phyloP scores from a whole-genome alignment of 2,888 invertebrate genomes.

The Eilema sororculum region DNA sequence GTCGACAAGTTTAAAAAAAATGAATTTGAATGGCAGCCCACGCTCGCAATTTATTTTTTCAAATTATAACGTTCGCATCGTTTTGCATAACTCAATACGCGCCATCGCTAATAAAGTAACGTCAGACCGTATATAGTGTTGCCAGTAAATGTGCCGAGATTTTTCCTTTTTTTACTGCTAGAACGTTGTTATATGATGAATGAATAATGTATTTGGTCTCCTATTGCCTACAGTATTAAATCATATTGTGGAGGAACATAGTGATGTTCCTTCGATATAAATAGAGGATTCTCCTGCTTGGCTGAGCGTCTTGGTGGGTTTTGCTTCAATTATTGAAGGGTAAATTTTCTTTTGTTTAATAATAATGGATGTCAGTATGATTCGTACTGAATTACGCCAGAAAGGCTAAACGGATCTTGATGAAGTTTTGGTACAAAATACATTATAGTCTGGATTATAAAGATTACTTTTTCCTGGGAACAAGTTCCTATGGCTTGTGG shows the following conservation, averaged over 20 bases:
- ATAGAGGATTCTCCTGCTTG: neutral
- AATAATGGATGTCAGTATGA: too few species aligned
- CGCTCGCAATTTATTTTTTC: slow-evolving; percentile 50
- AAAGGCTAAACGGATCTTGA: too few species aligned
- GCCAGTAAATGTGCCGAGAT: slow-evolving; percentile 42
- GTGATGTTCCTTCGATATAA: neutral
- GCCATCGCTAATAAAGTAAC: slow-evolving; percentile 40
- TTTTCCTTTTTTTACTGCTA: slow-evolving; percentile 37
- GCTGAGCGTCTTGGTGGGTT: too few species aligned
- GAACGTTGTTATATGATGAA: slow-evolving; percentile 32
- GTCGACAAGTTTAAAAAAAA: slow-evolving; percentile 29
- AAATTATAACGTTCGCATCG: slow-evolving; percentile 51
- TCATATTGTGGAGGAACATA: neutral
- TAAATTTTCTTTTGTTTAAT: too few species aligned
- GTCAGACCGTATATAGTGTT: slow-evolving; percentile 43
- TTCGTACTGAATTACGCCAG: too few species aligned
- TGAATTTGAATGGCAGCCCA: slow-evolving; percentile 50
- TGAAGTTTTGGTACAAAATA: too few species aligned
- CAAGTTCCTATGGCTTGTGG: too few species aligned
- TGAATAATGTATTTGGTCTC: slow-evolving; percentile 39
- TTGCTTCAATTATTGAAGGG: too few species aligned
- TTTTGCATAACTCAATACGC: slow-evolving; percentile 61
- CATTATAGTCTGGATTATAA: too few species aligned
- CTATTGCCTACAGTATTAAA: neutral
- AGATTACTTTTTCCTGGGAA: too few species aligned